These are phyloP conservation scores for Leucozona laternaria DNA, from an alignment of 2,888 invertebrate genomes.

Conservation along the genomic window DNA sequence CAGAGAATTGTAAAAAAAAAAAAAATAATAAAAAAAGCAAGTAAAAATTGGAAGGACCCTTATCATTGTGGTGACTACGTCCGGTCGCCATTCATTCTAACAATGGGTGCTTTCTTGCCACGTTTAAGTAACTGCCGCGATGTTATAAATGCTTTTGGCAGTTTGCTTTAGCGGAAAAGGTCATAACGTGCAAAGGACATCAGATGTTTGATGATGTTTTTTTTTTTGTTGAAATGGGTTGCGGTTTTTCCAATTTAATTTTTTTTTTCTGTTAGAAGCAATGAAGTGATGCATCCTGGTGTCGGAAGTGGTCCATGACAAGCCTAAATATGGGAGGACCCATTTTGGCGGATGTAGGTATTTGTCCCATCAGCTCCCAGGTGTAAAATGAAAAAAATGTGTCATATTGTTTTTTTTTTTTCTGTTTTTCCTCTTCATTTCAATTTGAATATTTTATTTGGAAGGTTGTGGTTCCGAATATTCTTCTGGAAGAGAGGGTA, in stretches of 20 bases:
- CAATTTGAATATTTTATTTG: slow-evolving; percentile 39
- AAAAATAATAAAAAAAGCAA: slow-evolving; percentile 44
- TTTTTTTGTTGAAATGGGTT: slow-evolving; percentile 28
- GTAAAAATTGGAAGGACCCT: slow-evolving; percentile 44
- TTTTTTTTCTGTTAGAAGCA: slow-evolving; percentile 25
- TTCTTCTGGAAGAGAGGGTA: not conserved
- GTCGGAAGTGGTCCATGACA: slow-evolving; percentile 65
- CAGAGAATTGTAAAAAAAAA: slow-evolving; percentile 55
- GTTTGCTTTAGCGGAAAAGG: slow-evolving; percentile 69
- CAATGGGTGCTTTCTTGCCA: slow-evolving; percentile 48
- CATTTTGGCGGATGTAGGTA: slow-evolving; percentile 46
- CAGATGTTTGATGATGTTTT: slow-evolving; percentile 63
- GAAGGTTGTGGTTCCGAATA: not conserved
- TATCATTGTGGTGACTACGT: slow-evolving; percentile 65
- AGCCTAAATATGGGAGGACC: slow-evolving; percentile 50
- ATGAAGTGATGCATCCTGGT: slow-evolving; percentile 65
- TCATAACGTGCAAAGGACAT: slow-evolving; percentile 71
- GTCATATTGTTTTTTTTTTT: slow-evolving; percentile 1
- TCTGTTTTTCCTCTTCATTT: slow-evolving; percentile 13
- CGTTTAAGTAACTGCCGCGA: slow-evolving; percentile 69
- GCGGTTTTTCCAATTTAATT: not conserved
- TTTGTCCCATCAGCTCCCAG: slow-evolving; percentile 64
- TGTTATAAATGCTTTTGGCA: slow-evolving; percentile 72
- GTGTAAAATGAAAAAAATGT: slow-evolving; percentile 25
- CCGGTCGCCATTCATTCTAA: slow-evolving; percentile 63